Evolutionary conservation across 2,888 invertebrate species (phyloP).

Genomic region (Nycteola revayana): DNA sequence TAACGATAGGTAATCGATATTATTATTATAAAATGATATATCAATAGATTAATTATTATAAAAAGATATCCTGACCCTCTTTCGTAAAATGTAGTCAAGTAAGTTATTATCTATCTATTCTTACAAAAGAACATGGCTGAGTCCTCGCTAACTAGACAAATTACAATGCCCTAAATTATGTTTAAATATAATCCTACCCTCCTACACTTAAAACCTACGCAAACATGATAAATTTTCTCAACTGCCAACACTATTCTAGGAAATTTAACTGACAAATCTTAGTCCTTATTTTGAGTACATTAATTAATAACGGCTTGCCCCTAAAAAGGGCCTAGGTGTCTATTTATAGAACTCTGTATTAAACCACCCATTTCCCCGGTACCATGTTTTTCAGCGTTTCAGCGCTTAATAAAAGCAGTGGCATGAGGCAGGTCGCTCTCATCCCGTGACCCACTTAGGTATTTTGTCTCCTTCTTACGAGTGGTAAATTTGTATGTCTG

Average conservation of each 20-base stretch:
- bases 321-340: constrained; percentile 36
- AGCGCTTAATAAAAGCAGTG: constrained; percentile 61
- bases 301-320: constrained; percentile 48
- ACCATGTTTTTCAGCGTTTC: constrained; percentile 50
- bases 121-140: no score
- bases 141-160: no score
- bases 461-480: constrained; percentile 38
- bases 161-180: no score
- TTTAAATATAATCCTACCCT: no score
- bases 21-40: no score
- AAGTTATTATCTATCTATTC: no score
- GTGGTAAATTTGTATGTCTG: constrained; percentile 22
- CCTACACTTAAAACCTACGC: no score
- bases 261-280: constrained; percentile 2
- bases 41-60: no score
- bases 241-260: neutral
- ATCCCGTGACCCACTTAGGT: constrained; percentile 77
- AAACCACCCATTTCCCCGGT: constrained; percentile 48
- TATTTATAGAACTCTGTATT: constrained; percentile 63
- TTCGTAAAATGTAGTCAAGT: no score
- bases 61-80: no score
- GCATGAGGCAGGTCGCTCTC: constrained; percentile 53
- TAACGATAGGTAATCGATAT: no score
- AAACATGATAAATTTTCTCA: no score
- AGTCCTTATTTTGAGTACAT: constrained; percentile 17